Percentiles rank a stretch among this genome's conserved stretches.
phyloP scores from a whole-genome alignment of 2,888 invertebrate species.

The Lepidonotus clava region DNA sequence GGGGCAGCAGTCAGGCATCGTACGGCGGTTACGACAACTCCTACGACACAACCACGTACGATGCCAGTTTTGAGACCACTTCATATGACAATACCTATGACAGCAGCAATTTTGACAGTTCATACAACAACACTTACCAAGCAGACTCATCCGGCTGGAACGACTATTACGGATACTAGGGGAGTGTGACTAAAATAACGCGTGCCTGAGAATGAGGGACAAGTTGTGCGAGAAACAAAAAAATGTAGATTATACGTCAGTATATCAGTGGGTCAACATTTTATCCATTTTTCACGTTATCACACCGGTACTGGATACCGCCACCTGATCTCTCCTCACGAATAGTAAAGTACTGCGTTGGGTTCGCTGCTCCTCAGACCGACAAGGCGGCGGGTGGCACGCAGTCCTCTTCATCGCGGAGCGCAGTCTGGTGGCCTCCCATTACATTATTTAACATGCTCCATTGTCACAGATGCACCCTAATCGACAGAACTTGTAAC shows the following conservation, averaged over 20 bases:
- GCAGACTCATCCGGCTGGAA: neutral
- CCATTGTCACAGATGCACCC: too few species aligned
- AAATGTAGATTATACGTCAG: neutral
- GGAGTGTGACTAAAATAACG: neutral
- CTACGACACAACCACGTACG: neutral
- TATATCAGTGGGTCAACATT: conserved; percentile 2
- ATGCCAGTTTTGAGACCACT: too few species aligned
- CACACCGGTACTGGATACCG: neutral
- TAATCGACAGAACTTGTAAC: too few species aligned
- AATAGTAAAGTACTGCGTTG: too few species aligned
- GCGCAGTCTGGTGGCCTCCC: too few species aligned
- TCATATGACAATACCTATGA: neutral
- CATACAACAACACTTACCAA: neutral
- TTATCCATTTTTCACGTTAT: neutral
- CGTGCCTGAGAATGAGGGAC: neutral
- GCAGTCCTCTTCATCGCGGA: too few species aligned
- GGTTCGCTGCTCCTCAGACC: too few species aligned
- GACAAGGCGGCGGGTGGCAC: too few species aligned
- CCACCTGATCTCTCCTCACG: neutral
- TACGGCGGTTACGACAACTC: neutral
- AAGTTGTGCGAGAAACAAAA: neutral
- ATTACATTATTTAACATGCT: too few species aligned
- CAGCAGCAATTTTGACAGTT: neutral
- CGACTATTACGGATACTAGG: neutral
- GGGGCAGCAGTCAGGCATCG: neutral